Percentiles rank a stretch among this genome's conserved stretches.
Conservation (phyloP, 2,888 invertebrate genomes). For the Camptogramma bilineatum region DNA sequence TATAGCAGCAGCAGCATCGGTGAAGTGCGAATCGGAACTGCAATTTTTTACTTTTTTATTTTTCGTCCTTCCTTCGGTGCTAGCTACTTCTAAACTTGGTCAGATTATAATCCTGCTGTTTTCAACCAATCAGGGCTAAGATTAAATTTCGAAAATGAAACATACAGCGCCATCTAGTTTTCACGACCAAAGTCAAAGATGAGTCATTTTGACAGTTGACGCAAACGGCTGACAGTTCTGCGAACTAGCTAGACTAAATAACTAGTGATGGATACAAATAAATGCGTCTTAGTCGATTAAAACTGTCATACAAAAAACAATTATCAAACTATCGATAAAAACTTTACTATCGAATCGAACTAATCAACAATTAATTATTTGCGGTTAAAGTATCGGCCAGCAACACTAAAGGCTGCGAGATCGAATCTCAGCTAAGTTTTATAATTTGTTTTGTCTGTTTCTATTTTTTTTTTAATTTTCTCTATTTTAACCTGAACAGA, state of each 20-base stretch:
- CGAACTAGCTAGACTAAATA: not conserved
- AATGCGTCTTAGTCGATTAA: conserved; percentile 2
- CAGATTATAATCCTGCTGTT: conserved; percentile 60
- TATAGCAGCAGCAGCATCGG: conserved; percentile 10
- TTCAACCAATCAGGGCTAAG: conserved; percentile 62
- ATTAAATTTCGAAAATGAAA: conserved; percentile 42
- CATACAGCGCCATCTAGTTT: conserved; percentile 56
- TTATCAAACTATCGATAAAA: too few species aligned
- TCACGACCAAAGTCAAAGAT: not conserved
- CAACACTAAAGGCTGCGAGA: too few species aligned
- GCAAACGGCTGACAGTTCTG: conserved; percentile 7
- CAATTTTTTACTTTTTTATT: conserved; percentile 47
- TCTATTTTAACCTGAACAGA: too few species aligned
- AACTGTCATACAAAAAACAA: too few species aligned
- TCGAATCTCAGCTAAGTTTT: too few species aligned
- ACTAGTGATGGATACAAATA: not conserved
- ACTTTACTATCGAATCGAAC: too few species aligned
- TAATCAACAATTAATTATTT: too few species aligned
- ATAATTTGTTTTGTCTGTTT: too few species aligned
- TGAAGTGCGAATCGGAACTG: conserved; percentile 58
- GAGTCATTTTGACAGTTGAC: conserved; percentile 23
- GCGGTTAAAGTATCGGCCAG: too few species aligned
- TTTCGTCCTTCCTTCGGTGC: conserved; percentile 58
- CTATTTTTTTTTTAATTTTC: too few species aligned
- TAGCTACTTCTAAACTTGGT: conserved; percentile 60